Percentiles rank a stretch among this genome's conserved stretches.
Conservation (phyloP, 2,797 vertebrate genomes). For the Tympanoctomys barrerae region DNA sequence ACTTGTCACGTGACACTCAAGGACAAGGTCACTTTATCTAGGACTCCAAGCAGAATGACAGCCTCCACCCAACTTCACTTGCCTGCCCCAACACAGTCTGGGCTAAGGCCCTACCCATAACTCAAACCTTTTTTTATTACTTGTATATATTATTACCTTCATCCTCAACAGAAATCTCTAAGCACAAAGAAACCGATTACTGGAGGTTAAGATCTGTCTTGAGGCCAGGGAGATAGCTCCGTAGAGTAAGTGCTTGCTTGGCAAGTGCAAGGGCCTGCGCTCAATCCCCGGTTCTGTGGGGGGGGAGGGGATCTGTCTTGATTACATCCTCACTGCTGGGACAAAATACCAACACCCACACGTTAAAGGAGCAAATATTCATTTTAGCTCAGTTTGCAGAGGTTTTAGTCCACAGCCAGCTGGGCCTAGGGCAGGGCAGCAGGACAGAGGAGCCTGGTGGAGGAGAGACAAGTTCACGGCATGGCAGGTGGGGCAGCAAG, state of each 20-base stretch:
- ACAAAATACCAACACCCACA: not conserved
- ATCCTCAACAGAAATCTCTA: not conserved
- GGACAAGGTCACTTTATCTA: no score
- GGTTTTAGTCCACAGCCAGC: not conserved
- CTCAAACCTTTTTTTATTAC: not conserved
- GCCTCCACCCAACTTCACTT: no score
- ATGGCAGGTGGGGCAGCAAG: not conserved
- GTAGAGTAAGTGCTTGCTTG: no score
- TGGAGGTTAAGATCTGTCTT: not conserved
- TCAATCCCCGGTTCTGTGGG: no score
- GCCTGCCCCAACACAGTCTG: not conserved
- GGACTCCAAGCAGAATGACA: not conserved
- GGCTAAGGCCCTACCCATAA: not conserved
- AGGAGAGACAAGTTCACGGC: not conserved
- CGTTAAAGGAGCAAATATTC: not conserved
- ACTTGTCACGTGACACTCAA: not conserved
- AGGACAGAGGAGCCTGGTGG: not conserved
- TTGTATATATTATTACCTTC: not conserved
- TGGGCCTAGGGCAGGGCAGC: not conserved
- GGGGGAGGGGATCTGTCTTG: not conserved
- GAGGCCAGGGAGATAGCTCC: no score
- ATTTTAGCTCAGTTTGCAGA: not conserved
- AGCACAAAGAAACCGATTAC: not conserved
- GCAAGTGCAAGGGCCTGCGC: no score
- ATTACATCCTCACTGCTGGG: not conserved